Conservation (phyloP, 2,113 vertebrate genomes). For the Xiphorhynchus elegans region DNA sequence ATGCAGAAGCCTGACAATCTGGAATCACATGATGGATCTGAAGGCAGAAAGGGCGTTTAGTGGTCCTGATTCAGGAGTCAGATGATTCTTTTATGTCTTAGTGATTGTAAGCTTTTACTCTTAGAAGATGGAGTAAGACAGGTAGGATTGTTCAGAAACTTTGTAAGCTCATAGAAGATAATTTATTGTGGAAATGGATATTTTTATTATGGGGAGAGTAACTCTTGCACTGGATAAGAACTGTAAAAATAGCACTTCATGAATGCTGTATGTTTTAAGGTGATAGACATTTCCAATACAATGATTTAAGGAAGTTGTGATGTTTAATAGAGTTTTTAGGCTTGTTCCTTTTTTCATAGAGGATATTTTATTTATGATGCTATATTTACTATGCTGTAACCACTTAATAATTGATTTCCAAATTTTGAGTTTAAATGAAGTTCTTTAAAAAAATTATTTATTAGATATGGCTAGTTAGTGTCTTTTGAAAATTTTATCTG, state of each 20-base stretch:
- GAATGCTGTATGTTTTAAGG: neutral
- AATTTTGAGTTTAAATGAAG: neutral
- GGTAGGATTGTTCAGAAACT: conserved; percentile 39
- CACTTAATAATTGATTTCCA: neutral
- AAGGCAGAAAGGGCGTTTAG: neutral
- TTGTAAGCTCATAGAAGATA: conserved; percentile 2
- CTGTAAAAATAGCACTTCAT: neutral
- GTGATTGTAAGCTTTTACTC: conserved; percentile 38
- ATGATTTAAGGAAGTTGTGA: neutral
- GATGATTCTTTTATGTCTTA: conserved; percentile 31
- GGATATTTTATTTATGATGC: neutral
- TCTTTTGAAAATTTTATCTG: conserved; percentile 24
- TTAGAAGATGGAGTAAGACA: conserved; percentile 39
- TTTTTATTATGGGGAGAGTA: conserved; percentile 16
- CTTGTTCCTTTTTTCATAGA: neutral
- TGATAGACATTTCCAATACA: neutral
- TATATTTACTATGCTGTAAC: neutral
- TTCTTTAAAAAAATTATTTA: conserved; percentile 58
- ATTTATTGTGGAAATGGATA: conserved; percentile 50
- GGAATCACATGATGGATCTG: neutral
- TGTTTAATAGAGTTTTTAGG: neutral
- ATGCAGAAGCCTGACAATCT: neutral
- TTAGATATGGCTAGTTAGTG: conserved; percentile 22
- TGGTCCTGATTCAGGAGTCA: neutral
- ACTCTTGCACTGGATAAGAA: conserved; percentile 6